Percentiles rank a stretch among this genome's conserved stretches.
phyloP scores from a whole-genome alignment of 1,140 invertebrate genomes.

The Cataglyphis hispanica region DNA sequence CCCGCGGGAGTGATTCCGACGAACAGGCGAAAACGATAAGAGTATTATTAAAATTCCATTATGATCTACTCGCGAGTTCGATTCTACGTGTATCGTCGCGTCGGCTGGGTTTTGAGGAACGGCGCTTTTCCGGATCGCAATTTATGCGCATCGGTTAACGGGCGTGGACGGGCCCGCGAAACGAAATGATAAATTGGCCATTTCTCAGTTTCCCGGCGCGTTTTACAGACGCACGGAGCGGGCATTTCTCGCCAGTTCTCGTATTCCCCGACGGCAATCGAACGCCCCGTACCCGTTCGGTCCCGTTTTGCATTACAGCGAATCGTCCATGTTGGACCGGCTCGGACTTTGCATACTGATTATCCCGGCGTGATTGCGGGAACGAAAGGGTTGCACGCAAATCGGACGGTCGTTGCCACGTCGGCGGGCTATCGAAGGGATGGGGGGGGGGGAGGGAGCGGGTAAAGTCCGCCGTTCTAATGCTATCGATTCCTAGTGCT shows the following conservation, averaged over 20 bases:
- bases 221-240: slow-evolving; percentile 56
- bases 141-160: slow-evolving; percentile 74
- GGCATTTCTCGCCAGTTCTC: slow-evolving; percentile 28
- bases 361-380: slow-evolving; percentile 75
- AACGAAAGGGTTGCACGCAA: slow-evolving; percentile 75
- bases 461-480: slow-evolving; percentile 75
- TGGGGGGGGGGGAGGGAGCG: slow-evolving; percentile 39
- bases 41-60: slow-evolving; percentile 82
- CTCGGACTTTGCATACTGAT: slow-evolving; percentile 79
- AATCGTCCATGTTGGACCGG: slow-evolving; percentile 67
- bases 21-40: slow-evolving; percentile 71
- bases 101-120: slow-evolving; percentile 19
- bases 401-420: slow-evolving; percentile 68
- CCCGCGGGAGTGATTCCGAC: slow-evolving; percentile 74
- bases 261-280: slow-evolving; percentile 66
- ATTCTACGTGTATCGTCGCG: slow-evolving; percentile 55
- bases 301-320: slow-evolving; percentile 57
- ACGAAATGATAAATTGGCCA: slow-evolving; percentile 73
- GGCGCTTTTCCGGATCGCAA: slow-evolving; percentile 55
- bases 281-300: slow-evolving; percentile 51
- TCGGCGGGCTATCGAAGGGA: slow-evolving; percentile 32
- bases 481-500: slow-evolving; percentile 84
- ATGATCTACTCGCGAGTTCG: slow-evolving; percentile 72
- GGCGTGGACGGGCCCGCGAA: slow-evolving; percentile 57
- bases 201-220: slow-evolving; percentile 60